These are phyloP conservation scores for Zaprionus nigranus DNA, from an alignment of 1,140 invertebrate genomes.

Conservation along the genomic window DNA sequence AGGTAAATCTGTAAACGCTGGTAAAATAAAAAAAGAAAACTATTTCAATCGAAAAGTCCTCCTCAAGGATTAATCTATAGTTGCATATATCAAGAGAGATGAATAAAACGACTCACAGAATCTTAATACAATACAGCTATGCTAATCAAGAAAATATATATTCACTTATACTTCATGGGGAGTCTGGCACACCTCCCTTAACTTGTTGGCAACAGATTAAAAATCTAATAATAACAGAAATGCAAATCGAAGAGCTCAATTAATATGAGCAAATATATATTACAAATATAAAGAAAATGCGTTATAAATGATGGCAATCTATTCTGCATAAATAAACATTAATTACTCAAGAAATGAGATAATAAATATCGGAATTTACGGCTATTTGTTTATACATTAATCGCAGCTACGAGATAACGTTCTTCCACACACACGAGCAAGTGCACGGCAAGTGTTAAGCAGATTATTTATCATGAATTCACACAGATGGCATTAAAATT, in stretches of 20 bases:
- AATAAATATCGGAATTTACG: constrained; percentile 24
- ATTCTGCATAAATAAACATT: constrained; percentile 6
- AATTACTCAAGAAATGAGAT: constrained; percentile 2
- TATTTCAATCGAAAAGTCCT: too few relatives aligned
- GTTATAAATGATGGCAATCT: background rate
- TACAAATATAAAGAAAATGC: background rate
- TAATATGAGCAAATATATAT: background rate
- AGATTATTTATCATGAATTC: background rate
- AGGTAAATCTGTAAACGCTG: too few relatives aligned
- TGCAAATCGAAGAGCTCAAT: background rate
- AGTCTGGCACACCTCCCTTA: background rate
- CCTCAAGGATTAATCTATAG: too few relatives aligned
- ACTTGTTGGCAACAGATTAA: background rate
- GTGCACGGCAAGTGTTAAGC: constrained; percentile 14
- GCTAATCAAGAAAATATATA: background rate
- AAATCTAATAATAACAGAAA: background rate
- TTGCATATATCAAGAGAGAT: too few relatives aligned
- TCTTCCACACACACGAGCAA: background rate
- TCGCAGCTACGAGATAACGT: background rate
- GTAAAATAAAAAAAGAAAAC: too few relatives aligned
- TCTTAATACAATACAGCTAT: background rate
- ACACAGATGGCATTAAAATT: constrained; percentile 21
- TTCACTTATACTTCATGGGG: background rate
- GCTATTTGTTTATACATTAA: constrained; percentile 19
- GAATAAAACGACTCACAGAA: background rate